Percentiles rank a stretch among this genome's conserved stretches.
These are phyloP conservation scores for Drosophila equinoxialis DNA, from an alignment of 1,140 invertebrate genomes.

Conservation along the genomic window DNA sequence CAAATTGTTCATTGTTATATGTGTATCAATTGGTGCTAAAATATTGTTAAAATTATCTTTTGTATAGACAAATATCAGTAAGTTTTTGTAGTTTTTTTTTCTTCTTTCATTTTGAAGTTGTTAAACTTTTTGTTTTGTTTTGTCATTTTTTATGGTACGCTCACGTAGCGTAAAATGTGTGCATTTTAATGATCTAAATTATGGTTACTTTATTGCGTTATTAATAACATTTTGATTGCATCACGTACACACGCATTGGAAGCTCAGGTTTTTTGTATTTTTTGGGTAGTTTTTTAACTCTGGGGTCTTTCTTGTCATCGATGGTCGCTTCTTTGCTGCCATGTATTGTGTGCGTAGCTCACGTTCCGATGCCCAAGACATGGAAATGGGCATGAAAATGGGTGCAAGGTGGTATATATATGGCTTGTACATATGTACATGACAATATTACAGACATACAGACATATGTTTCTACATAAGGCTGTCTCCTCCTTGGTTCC, in stretches of 20 bases:
- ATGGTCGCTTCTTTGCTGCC: constrained; percentile 1
- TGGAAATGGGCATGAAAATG: constrained; percentile 75
- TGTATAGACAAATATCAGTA: too few species aligned
- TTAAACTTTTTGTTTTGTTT: not conserved
- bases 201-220: constrained; percentile 81
- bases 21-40: too few species aligned
- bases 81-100: too few species aligned
- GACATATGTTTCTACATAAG: not conserved
- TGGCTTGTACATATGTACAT: not conserved
- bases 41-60: too few species aligned
- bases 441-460: constrained; percentile 14
- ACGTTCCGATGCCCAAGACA: constrained; percentile 66
- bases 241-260: constrained; percentile 72
- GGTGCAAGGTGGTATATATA: constrained; percentile 52
- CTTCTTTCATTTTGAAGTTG: not conserved
- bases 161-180: constrained; percentile 73
- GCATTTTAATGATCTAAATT: constrained; percentile 79
- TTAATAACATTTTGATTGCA: constrained; percentile 81
- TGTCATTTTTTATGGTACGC: constrained; percentile 20
- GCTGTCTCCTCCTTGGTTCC: constrained; percentile 60
- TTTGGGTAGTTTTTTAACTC: constrained; percentile 14
- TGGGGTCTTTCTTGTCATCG: constrained; percentile 19
- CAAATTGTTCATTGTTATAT: too few species aligned
- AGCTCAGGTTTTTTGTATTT: not conserved
- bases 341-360: constrained; percentile 21